Percentiles rank a stretch among this genome's conserved stretches.
phyloP scores from a whole-genome alignment of 2,113 vertebrate species.

The Ancistrus triradiatus region DNA sequence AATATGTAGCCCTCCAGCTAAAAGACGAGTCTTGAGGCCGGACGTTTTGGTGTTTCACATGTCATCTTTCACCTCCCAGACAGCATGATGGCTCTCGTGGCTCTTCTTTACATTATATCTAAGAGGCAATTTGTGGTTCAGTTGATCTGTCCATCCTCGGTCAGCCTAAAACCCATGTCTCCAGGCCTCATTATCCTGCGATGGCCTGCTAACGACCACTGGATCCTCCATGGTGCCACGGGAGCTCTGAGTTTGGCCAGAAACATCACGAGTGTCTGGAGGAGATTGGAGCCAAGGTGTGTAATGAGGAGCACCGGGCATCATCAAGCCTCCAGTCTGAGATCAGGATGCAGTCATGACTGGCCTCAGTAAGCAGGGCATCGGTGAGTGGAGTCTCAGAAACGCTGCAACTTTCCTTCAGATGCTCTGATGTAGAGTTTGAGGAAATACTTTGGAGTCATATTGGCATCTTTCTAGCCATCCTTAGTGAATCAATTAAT shows the following conservation, averaged over 20 bases:
- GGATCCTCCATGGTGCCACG: slow-evolving; percentile 12
- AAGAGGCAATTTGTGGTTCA: not conserved
- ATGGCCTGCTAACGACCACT: slow-evolving; percentile 30
- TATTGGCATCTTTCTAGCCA: no score
- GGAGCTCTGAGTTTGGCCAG: slow-evolving; percentile 23
- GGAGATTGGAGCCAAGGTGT: not conserved
- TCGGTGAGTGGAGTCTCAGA: not conserved
- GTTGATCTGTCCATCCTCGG: slow-evolving; percentile 7
- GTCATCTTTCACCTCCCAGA: not conserved
- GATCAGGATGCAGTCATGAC: slow-evolving; percentile 27
- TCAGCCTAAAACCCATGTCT: slow-evolving; percentile 12
- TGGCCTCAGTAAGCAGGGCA: slow-evolving; percentile 18
- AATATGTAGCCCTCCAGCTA: no score
- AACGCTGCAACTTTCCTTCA: no score
- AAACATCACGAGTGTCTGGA: slow-evolving; percentile 7
- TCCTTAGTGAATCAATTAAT: no score
- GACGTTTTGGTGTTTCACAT: no score
- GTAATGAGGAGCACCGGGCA: slow-evolving; percentile 48
- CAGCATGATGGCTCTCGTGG: not conserved
- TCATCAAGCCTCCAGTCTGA: slow-evolving; percentile 31
- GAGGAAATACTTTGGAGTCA: no score
- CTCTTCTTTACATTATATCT: not conserved
- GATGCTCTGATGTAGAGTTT: no score
- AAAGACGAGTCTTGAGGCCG: no score
- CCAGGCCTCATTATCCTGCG: slow-evolving; percentile 40